These are phyloP conservation scores for Coptotermes formosanus DNA, from an alignment of 1,140 invertebrate species.

Conservation along the genomic window DNA sequence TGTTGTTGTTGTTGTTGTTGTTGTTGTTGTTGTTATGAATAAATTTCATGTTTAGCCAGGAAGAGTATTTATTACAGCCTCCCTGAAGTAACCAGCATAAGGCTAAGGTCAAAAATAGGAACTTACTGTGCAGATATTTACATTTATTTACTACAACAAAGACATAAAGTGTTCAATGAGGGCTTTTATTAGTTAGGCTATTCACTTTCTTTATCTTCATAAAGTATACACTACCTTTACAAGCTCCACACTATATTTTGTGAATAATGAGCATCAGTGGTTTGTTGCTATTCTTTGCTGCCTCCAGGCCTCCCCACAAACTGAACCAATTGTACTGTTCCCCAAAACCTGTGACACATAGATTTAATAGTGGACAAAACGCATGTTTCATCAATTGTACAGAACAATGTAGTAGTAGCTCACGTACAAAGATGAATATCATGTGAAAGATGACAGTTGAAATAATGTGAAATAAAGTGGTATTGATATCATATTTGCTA, in stretches of 20 bases:
- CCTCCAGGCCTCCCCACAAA: slow-evolving; percentile 51
- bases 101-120: too few relatives aligned
- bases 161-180: too few relatives aligned
- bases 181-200: too few relatives aligned
- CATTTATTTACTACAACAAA: too few relatives aligned
- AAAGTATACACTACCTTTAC: slow-evolving; percentile 48
- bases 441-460: not conserved
- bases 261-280: slow-evolving; percentile 62
- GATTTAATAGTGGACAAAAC: not conserved
- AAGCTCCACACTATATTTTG: slow-evolving; percentile 63
- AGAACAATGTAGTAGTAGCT: not conserved
- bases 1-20: too few relatives aligned
- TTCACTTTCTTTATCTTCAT: too few relatives aligned
- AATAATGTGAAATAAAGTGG: not conserved
- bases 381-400: not conserved
- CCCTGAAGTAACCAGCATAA: too few relatives aligned
- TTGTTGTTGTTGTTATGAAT: too few relatives aligned
- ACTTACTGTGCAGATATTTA: too few relatives aligned
- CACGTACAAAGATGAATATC: not conserved
- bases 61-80: too few relatives aligned
- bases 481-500: not conserved
- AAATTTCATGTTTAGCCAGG: too few relatives aligned
- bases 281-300: slow-evolving; percentile 49
- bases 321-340: slow-evolving; percentile 37
- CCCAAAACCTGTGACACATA: slow-evolving; percentile 31